phyloP scores from a whole-genome alignment of 2,888 invertebrate species.

The Nemotelus nigrinus region DNA sequence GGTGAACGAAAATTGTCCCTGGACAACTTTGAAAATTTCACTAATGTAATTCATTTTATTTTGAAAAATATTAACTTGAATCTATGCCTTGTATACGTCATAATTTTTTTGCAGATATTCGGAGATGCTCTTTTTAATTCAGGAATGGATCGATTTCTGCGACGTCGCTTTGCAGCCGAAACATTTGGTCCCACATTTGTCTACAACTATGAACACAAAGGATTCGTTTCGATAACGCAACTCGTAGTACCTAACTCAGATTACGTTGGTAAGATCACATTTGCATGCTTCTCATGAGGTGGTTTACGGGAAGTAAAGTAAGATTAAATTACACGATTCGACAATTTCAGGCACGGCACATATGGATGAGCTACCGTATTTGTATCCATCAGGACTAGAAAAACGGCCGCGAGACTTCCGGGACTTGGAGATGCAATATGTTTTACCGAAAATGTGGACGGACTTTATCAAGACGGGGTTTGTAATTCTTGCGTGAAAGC shows the following conservation, averaged over 20 bases:
- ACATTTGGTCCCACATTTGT: conserved; percentile 1
- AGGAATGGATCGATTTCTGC: conserved; percentile 10
- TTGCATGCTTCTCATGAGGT: neutral
- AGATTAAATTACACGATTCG: neutral
- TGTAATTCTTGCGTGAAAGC: neutral
- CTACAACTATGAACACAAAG: conserved; percentile 7
- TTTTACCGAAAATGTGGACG: neutral
- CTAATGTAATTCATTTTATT: conserved; percentile 18
- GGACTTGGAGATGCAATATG: neutral
- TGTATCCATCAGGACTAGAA: neutral
- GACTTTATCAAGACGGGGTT: neutral
- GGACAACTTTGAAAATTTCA: conserved; percentile 20
- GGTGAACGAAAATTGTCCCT: conserved; percentile 1
- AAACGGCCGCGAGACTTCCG: neutral
- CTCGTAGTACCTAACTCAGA: neutral
- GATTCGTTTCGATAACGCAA: neutral
- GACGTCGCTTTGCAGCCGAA: neutral
- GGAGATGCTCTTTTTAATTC: neutral
- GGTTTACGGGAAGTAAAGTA: neutral
- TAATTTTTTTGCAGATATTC: neutral
- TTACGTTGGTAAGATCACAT: neutral
- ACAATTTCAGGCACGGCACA: neutral
- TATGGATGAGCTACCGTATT: neutral
- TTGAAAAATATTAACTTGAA: neutral
- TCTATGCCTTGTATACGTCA: too few relatives aligned